phyloP scores from a whole-genome alignment of 1,140 invertebrate species.

The Hydropsyche tenuis region DNA sequence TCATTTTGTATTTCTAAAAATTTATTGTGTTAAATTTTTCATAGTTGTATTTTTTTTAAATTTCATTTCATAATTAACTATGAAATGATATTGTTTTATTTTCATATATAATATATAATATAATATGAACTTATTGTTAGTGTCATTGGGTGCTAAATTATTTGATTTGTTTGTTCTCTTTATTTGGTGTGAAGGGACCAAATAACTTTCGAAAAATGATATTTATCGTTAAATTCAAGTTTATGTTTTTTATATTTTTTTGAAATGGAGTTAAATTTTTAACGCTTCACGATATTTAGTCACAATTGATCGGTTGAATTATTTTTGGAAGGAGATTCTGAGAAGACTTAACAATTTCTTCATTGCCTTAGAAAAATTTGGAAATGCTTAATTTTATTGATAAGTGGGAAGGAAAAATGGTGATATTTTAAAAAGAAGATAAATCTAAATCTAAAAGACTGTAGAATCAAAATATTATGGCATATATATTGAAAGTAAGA shows the following conservation, averaged over 20 bases:
- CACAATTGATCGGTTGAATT: slow-evolving; percentile 33
- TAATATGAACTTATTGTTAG: no score
- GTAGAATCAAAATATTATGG: slow-evolving; percentile 48
- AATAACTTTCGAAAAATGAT: no score
- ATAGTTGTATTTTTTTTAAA: not conserved
- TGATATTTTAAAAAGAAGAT: slow-evolving; percentile 50
- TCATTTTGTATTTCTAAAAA: not conserved
- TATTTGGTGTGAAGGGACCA: no score
- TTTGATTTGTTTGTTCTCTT: no score
- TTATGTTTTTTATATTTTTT: no score
- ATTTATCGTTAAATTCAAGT: no score
- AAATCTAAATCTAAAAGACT: slow-evolving; percentile 50
- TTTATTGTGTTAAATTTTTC: not conserved
- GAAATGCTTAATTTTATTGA: slow-evolving; percentile 49
- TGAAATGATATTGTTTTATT: no score
- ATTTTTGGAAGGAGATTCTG: slow-evolving; percentile 46
- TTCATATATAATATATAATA: no score
- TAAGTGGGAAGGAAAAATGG: slow-evolving; percentile 46
- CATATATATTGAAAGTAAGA: slow-evolving; percentile 30
- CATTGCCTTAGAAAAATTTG: slow-evolving; percentile 50
- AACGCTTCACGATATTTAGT: not conserved
- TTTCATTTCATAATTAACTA: not conserved
- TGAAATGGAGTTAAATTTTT: no score
- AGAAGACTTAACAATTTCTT: slow-evolving; percentile 50
- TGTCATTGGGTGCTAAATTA: no score